Evolutionary conservation across 2,113 vertebrate species (phyloP).

Genomic region (Prunella himalayana): DNA sequence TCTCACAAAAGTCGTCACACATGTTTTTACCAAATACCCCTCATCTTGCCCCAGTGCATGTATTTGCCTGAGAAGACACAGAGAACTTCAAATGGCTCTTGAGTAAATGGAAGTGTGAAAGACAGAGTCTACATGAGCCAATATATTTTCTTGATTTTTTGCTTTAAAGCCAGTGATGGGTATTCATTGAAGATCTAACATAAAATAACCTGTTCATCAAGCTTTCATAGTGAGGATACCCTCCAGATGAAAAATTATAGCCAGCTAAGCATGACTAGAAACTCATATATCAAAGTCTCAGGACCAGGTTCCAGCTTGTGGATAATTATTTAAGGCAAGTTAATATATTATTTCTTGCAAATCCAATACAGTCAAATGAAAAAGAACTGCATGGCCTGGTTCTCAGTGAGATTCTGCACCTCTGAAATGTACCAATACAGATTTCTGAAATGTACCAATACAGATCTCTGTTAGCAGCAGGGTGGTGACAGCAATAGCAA

Average conservation of each 20-base stretch:
- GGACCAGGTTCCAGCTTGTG: not conserved
- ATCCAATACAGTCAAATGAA: not conserved
- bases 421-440: not conserved
- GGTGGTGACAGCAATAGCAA: not conserved
- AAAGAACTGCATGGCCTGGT: not conserved
- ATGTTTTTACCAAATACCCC: not conserved
- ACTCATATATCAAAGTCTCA: not conserved
- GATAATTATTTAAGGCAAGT: not conserved
- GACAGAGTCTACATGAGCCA: not conserved
- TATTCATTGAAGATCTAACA: not conserved
- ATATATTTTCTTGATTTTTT: not conserved
- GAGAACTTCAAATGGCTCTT: not conserved
- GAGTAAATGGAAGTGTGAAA: not conserved
- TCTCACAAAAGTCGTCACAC: not conserved
- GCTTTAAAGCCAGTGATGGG: not conserved
- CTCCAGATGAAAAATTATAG: slow-evolving; percentile 32
- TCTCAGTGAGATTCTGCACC: not conserved
- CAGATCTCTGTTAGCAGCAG: not conserved
- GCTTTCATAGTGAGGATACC: not conserved
- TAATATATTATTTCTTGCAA: slow-evolving; percentile 24
- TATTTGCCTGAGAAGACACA: not conserved
- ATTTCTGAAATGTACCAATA: not conserved
- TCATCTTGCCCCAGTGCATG: not conserved
- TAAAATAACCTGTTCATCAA: slow-evolving; percentile 19
- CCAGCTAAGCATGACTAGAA: not conserved